A percentile compares a stretch with the other conserved stretches of the same genome.
Evolutionary conservation across 2,888 invertebrate species (phyloP).

Genomic region (Rutpela maculata): DNA sequence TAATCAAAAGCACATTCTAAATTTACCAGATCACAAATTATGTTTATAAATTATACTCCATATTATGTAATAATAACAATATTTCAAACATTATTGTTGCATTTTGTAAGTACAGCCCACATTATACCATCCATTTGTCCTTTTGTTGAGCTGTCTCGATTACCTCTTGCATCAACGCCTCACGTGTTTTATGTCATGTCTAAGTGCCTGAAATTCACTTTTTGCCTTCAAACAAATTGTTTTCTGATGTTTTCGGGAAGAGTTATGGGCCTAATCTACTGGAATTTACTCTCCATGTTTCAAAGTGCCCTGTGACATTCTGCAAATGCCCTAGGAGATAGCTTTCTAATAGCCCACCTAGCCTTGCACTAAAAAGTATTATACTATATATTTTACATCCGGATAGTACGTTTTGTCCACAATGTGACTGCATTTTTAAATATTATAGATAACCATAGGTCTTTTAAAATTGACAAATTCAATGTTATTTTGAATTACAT

Average conservation of each 20-base stretch:
- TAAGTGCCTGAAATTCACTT: constrained; percentile 55
- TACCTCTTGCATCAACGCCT: constrained; percentile 40
- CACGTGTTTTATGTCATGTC: constrained; percentile 52
- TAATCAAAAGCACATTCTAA: no score
- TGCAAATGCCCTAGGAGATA: constrained; percentile 21
- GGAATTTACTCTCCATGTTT: constrained; percentile 41
- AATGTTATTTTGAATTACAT: no score
- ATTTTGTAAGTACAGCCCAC: background rate
- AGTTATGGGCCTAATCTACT: constrained; percentile 53
- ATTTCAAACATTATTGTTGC: background rate
- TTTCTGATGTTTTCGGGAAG: constrained; percentile 56
- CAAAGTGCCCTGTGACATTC: constrained; percentile 36
- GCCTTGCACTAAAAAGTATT: background rate
- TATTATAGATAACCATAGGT: background rate
- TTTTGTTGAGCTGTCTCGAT: constrained; percentile 28
- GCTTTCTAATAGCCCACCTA: constrained; percentile 2
- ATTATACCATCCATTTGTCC: background rate
- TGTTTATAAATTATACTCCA: no score
- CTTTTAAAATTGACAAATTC: no score
- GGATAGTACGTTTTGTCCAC: background rate
- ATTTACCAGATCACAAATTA: no score
- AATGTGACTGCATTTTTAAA: background rate
- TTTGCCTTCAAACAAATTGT: constrained; percentile 57
- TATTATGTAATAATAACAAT: no score
- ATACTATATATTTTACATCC: background rate